Percentiles rank a stretch among this genome's conserved stretches.
Conservation (phyloP, 2,797 vertebrate species). For the Rhinogobio ventralis region DNA sequence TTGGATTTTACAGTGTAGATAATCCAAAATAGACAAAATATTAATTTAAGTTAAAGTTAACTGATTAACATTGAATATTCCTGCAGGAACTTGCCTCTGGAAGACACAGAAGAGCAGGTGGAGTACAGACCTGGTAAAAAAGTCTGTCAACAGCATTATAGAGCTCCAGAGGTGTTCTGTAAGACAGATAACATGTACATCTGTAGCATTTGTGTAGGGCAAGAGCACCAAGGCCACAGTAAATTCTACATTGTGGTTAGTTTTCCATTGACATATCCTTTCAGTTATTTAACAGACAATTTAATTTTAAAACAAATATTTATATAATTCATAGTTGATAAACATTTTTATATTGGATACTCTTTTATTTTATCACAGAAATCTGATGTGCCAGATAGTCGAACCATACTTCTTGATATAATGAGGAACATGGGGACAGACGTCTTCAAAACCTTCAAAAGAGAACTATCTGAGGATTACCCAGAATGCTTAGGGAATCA, state of each 20-base stretch:
- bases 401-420: not conserved
- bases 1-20: not conserved
- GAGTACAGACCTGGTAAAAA: not conserved
- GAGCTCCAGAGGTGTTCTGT: constrained; percentile 27
- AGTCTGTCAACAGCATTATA: constrained; percentile 15
- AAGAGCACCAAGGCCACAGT: constrained; percentile 17
- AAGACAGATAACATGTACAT: constrained; percentile 32
- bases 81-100: not conserved
- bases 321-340: not conserved
- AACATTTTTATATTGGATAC: no score
- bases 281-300: not conserved
- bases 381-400: not conserved
- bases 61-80: not conserved
- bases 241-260: constrained; percentile 37
- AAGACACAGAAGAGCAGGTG: not conserved
- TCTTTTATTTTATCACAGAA: constrained; percentile 18
- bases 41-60: not conserved
- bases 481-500: constrained; percentile 35
- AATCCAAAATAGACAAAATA: not conserved
- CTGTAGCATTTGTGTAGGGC: constrained; percentile 33
- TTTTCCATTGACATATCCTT: not conserved
- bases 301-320: not conserved
- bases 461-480: constrained; percentile 30
- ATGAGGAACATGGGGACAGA: constrained; percentile 8
- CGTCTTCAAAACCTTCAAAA: constrained; percentile 33